These are phyloP conservation scores for Oceanodroma tethys DNA, from an alignment of 2,113 vertebrate genomes.

Conservation along the genomic window DNA sequence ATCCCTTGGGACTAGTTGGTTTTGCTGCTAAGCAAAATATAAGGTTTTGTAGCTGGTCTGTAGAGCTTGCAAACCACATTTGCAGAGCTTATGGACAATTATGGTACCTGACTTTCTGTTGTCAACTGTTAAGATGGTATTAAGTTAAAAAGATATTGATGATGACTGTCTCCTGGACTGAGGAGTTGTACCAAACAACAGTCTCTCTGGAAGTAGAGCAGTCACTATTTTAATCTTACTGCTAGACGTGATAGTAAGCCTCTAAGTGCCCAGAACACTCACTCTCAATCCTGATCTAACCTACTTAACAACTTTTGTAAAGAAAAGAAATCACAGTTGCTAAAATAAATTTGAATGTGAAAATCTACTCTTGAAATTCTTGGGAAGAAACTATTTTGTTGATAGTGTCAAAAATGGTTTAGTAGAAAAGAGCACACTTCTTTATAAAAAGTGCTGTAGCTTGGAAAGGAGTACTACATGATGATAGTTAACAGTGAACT, in stretches of 20 bases:
- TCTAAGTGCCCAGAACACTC: not conserved
- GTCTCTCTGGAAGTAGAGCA: not conserved
- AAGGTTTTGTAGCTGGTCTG: not conserved
- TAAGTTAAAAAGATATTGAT: not conserved
- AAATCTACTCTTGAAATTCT: not conserved
- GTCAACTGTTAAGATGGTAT: not conserved
- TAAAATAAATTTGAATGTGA: not conserved
- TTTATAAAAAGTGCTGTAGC: not conserved
- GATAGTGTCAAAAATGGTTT: not conserved
- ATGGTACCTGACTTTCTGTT: not conserved
- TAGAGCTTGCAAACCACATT: not conserved
- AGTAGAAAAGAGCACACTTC: not conserved
- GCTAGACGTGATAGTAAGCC: not conserved
- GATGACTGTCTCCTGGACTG: not conserved
- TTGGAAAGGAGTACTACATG: not conserved
- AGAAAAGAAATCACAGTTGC: not conserved
- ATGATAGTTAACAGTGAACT: not conserved
- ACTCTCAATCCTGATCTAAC: not conserved
- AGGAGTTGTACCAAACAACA: not conserved
- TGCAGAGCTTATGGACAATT: not conserved
- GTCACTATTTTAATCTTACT: not conserved
- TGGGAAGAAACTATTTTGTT: not conserved
- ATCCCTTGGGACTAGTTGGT: not conserved
- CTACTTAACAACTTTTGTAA: not conserved
- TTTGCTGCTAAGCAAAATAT: slow-evolving; percentile 30